A percentile compares a stretch with the other conserved stretches of the same genome.
phyloP scores from a whole-genome alignment of 2,113 vertebrate genomes.

The Bubalus kerabau region DNA sequence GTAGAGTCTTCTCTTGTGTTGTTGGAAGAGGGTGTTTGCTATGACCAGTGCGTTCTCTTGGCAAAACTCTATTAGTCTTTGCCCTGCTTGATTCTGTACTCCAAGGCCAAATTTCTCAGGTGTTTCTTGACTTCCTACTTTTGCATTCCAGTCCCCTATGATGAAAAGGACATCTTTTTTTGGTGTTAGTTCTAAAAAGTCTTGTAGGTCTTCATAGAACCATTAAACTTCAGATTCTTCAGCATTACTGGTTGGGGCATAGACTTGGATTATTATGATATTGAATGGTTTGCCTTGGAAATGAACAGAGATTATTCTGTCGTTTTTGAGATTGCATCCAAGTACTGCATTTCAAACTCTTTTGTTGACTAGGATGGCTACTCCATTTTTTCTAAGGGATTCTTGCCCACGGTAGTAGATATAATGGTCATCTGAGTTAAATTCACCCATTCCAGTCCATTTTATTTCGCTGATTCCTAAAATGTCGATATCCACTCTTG shows the following conservation, averaged over 20 bases:
- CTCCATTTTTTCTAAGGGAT: not conserved
- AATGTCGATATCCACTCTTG: not conserved
- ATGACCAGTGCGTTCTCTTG: not conserved
- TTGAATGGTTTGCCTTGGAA: not conserved
- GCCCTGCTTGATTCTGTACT: not conserved
- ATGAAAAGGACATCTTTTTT: not conserved
- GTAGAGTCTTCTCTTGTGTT: not conserved
- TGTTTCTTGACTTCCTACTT: not conserved
- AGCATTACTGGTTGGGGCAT: not conserved
- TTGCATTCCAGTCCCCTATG: not conserved
- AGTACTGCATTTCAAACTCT: not conserved
- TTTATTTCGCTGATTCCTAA: not conserved
- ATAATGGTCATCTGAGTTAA: not conserved
- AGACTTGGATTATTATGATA: not conserved
- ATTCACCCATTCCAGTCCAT: not conserved
- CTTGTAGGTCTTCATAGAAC: not conserved
- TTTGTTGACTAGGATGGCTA: not conserved
- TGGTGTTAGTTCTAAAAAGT: not conserved
- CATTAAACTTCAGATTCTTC: not conserved
- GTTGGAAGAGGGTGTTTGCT: not conserved
- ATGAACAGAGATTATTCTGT: not conserved
- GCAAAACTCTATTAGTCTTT: not conserved
- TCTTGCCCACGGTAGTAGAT: not conserved
- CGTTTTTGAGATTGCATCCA: not conserved
- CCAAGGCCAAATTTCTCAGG: not conserved